Evolutionary conservation across 2,113 vertebrate genomes (phyloP), one percentile per base, ranked within the genome.

Genomic region (Amblyopsis rosae): DNA sequence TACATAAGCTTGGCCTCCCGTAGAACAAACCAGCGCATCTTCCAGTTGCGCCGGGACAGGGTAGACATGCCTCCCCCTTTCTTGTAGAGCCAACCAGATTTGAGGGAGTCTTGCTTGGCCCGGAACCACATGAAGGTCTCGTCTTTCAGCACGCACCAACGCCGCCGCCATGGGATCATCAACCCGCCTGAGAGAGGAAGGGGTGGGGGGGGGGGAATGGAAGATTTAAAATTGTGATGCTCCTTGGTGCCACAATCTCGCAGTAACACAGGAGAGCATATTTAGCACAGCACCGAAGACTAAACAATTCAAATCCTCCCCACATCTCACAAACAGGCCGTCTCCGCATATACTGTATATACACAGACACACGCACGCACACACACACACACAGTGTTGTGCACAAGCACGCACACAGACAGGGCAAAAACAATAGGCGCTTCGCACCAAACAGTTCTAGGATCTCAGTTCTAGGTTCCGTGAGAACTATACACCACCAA

Each of bases 51-150:
- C 0, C 96, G 92, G 0, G 96, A 96, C 33, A 96, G 88, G 0
- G 96, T 97, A 19, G 95, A 96, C 93, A 96, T 93, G 0, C 96
- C 95, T 0, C 96, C 95, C 0, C 96, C 96, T 62, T 97, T 97
- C 80, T 97, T 97, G 73, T 95, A 95, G n/a, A 96, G 93, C 95
- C 95, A 96, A 65, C 95, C 95, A 0, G 92, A 95, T 77, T 96
- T 96, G 48, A 96, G 76, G 0, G 95, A 95, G 78, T 96, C 95
- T 85, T 96, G 95, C 75, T 96, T 96, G 69, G 95, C 95, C 60
- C 95, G 90, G 79, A 95, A 96, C 95, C 95, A 96, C 95, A 96
- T 95, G 85, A 96, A 96, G 48, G 94, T 95, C 75, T 96, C 95
- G 0, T 96, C 95, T 86, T 96, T 96, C 61, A 96, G 88, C 45